Conservation (phyloP, 2,888 invertebrate genomes). For the Helleia helle region DNA sequence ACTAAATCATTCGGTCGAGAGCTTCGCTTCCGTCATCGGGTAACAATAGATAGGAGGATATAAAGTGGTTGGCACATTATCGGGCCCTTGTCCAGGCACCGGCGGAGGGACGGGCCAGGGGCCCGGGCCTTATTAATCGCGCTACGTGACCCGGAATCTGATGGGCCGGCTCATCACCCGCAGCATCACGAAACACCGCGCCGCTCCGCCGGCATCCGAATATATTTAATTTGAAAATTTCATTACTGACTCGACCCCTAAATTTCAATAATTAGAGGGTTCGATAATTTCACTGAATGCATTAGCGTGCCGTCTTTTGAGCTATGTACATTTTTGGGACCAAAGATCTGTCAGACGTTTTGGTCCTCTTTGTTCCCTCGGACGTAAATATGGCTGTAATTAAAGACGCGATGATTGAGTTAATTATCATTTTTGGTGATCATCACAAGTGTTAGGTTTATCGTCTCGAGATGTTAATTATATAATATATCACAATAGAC, state of each 20-base stretch:
- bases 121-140: constrained; percentile 31
- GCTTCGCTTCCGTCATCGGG: background rate
- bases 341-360: background rate
- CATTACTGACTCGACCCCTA: background rate
- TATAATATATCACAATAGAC: too few relatives aligned
- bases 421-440: too few relatives aligned
- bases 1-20: background rate
- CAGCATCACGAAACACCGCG: constrained; percentile 15
- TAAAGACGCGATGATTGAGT: too few relatives aligned
- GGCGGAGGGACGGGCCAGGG: constrained; percentile 17
- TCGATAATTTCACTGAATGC: constrained; percentile 6
- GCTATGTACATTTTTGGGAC: background rate
- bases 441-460: too few relatives aligned
- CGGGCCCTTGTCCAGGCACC: constrained; percentile 6
- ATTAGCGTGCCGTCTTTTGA: constrained; percentile 6
- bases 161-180: too few relatives aligned
- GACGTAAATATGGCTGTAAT: too few relatives aligned
- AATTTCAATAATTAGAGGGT: constrained; percentile 9
- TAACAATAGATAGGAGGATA: background rate
- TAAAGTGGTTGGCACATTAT: constrained; percentile 5
- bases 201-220: constrained; percentile 12
- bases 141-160: constrained; percentile 41
- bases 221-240: constrained; percentile 13
- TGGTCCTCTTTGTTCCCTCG: background rate
- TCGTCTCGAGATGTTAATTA: too few relatives aligned